A percentile compares a stretch with the other conserved stretches of the same genome.
These are phyloP conservation scores for Tethya wilhelma DNA, from an alignment of 37 sponge, comb jelly and placozoan species.

Conservation along the genomic window DNA sequence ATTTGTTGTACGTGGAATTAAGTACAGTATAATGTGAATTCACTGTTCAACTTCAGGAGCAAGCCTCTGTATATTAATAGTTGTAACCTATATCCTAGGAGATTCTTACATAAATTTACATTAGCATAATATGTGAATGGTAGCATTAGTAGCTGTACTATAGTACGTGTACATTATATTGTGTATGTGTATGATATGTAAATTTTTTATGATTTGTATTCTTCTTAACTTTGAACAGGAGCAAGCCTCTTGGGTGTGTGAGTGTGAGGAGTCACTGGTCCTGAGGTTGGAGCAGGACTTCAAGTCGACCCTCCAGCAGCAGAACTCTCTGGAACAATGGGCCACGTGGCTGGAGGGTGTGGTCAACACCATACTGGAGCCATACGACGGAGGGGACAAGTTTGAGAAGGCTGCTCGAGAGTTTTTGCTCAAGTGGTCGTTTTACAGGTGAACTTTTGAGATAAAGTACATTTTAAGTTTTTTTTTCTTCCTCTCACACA, in stretches of 20 bases:
- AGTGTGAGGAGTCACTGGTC: conserved; percentile 92
- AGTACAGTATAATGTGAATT: too few species aligned
- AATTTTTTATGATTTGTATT: background rate
- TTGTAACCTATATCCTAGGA: too few species aligned
- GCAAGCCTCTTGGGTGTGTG: conserved; percentile 99
- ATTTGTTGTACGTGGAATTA: too few species aligned
- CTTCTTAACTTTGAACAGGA: conserved; percentile 58
- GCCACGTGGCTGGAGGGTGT: conserved; percentile 92
- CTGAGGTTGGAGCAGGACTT: conserved; percentile 89
- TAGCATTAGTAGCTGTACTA: too few species aligned
- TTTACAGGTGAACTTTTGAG: conserved; percentile 95
- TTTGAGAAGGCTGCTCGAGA: conserved; percentile 89
- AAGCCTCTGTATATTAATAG: too few species aligned
- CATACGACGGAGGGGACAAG: conserved; percentile 52
- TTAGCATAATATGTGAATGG: too few species aligned
- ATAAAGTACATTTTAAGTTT: background rate
- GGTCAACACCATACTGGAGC: conserved; percentile 80
- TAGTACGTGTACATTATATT: too few species aligned
- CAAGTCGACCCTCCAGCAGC: conserved; percentile 91
- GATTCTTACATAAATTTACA: too few species aligned
- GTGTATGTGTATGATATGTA: too few species aligned
- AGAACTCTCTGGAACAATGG: conserved; percentile 95
- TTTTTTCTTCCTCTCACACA: background rate
- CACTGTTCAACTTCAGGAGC: too few species aligned
- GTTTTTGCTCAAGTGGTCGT: conserved; percentile 99